Evolutionary conservation across 2,797 vertebrate species (phyloP).

Genomic region (Cossypha heuglini): DNA sequence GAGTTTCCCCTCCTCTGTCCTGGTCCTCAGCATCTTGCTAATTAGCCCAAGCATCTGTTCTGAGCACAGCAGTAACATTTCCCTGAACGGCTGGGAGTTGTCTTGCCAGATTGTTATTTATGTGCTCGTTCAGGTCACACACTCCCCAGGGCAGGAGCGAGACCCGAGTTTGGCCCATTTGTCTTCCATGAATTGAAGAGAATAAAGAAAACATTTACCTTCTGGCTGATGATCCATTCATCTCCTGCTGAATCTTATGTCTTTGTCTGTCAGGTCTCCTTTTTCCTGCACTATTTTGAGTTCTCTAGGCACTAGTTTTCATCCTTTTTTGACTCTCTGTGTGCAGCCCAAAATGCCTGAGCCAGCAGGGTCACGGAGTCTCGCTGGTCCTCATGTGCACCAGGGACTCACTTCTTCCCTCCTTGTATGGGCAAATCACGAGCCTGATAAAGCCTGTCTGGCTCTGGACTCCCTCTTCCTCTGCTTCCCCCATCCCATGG

Average conservation of each 20-base stretch:
- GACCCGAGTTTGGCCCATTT: background rate
- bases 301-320: slow-evolving; percentile 7
- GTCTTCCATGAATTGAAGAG: background rate
- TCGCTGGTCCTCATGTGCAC: background rate
- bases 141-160: background rate
- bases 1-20: background rate
- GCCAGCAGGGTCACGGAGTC: background rate
- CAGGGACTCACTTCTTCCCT: background rate
- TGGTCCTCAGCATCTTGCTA: background rate
- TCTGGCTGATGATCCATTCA: slow-evolving; percentile 1
- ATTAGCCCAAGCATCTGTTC: slow-evolving; percentile 28
- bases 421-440: slow-evolving; percentile 9
- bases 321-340: slow-evolving; percentile 26
- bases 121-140: background rate
- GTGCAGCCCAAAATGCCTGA: background rate
- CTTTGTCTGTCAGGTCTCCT: slow-evolving; percentile 8
- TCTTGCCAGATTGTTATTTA: slow-evolving; percentile 27
- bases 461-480: background rate
- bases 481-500: background rate
- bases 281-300: slow-evolving; percentile 13
- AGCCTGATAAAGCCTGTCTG: background rate
- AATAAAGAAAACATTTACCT: slow-evolving; percentile 46
- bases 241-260: background rate
- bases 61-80: background rate
- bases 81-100: background rate